These are phyloP conservation scores for Epiblema foenella DNA, from an alignment of 2,888 invertebrate genomes.

Conservation along the genomic window DNA sequence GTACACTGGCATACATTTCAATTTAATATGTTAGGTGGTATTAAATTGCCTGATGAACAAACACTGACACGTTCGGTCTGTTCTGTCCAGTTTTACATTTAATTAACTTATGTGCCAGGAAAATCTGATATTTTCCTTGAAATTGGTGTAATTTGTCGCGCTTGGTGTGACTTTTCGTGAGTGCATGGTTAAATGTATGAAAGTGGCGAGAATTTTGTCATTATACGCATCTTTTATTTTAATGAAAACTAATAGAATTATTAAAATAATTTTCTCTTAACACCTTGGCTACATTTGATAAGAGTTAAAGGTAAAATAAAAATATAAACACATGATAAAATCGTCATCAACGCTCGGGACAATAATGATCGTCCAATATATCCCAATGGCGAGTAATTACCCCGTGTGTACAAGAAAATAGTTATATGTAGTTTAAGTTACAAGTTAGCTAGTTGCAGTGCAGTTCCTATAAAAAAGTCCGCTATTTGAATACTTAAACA, in stretches of 20 bases:
- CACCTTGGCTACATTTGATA: too few relatives aligned
- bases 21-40: slow-evolving; percentile 35
- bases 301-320: too few relatives aligned
- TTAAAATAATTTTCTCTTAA: too few relatives aligned
- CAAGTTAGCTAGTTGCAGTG: not conserved
- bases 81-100: slow-evolving; percentile 39
- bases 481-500: too few relatives aligned
- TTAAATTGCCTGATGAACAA: slow-evolving; percentile 33
- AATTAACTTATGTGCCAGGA: slow-evolving; percentile 32
- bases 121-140: slow-evolving; percentile 23
- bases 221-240: not conserved
- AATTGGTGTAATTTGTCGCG: slow-evolving; percentile 22
- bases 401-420: not conserved
- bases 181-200: slow-evolving; percentile 5
- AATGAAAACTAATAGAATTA: not conserved
- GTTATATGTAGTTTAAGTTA: not conserved
- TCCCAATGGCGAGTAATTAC: too few relatives aligned
- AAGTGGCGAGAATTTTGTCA: slow-evolving; percentile 3
- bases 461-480: not conserved
- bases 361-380: too few relatives aligned
- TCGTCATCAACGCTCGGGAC: too few relatives aligned
- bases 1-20: slow-evolving; percentile 8
- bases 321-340: too few relatives aligned
- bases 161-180: too few relatives aligned
- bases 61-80: slow-evolving; percentile 21